Conservation (phyloP, 2,113 vertebrate species). For the Cheirogaleus medius region DNA sequence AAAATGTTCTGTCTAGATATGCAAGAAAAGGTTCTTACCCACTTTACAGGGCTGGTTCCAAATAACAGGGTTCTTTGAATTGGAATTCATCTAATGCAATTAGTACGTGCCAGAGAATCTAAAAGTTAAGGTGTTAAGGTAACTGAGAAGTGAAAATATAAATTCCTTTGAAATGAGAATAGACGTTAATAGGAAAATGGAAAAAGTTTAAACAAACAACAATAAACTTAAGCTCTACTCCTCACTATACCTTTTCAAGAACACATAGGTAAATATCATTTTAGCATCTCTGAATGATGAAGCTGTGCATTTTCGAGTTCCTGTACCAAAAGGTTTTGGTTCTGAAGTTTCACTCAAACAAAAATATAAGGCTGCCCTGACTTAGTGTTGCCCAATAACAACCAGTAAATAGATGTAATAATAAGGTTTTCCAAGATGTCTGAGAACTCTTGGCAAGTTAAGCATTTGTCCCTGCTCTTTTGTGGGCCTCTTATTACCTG, state of each 20-base stretch:
- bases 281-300: neutral
- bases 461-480: neutral
- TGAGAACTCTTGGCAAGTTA: neutral
- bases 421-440: neutral
- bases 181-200: neutral
- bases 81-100: conserved; percentile 41
- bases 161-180: neutral
- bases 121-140: neutral
- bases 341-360: neutral
- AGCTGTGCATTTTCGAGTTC: neutral
- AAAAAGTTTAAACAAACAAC: neutral
- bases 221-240: neutral
- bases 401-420: neutral
- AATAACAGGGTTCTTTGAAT: conserved; percentile 11
- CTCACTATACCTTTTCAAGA: neutral
- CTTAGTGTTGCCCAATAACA: neutral
- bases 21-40: neutral
- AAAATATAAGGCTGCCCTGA: neutral
- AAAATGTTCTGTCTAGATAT: conserved; percentile 39
- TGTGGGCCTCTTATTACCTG: neutral
- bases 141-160: conserved; percentile 47
- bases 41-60: neutral
- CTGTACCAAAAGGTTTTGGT: neutral
- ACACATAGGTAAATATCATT: neutral
- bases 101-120: conserved; percentile 4